Conservation (phyloP, 2,113 vertebrate species). For the Hemiprocne comata region DNA sequence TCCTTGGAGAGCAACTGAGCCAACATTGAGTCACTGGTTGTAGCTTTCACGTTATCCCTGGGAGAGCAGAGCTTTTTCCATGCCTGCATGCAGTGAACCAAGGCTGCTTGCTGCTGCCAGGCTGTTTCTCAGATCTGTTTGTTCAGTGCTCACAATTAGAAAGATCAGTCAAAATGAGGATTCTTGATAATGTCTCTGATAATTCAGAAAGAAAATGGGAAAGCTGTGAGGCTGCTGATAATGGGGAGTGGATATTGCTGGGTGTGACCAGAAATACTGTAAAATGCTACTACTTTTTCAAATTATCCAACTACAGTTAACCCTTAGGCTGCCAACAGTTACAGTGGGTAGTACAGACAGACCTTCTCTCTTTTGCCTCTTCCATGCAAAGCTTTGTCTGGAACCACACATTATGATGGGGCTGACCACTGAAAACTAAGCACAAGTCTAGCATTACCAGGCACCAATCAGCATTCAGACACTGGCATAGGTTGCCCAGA, state of each 20-base stretch:
- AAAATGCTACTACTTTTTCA: neutral
- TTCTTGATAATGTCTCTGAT: neutral
- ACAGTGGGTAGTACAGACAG: neutral
- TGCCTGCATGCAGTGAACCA: neutral
- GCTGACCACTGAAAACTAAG: neutral
- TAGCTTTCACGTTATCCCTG: neutral
- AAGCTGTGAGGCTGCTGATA: neutral
- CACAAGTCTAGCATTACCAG: neutral
- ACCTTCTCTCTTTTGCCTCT: neutral
- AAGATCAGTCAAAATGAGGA: neutral
- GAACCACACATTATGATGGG: neutral
- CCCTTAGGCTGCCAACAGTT: neutral
- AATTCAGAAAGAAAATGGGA: neutral
- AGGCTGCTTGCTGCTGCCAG: neutral
- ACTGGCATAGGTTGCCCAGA: no score
- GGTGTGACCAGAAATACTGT: neutral
- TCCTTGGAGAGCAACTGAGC: neutral
- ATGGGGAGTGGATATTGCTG: neutral
- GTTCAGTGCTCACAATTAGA: neutral
- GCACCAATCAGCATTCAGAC: no score
- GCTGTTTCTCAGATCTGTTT: neutral
- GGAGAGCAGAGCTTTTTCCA: neutral
- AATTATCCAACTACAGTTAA: fast-evolving
- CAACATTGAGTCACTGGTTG: neutral
- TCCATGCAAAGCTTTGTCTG: neutral